phyloP scores from a whole-genome alignment of 2,113 vertebrate genomes.

The Cynocephalus volans region DNA sequence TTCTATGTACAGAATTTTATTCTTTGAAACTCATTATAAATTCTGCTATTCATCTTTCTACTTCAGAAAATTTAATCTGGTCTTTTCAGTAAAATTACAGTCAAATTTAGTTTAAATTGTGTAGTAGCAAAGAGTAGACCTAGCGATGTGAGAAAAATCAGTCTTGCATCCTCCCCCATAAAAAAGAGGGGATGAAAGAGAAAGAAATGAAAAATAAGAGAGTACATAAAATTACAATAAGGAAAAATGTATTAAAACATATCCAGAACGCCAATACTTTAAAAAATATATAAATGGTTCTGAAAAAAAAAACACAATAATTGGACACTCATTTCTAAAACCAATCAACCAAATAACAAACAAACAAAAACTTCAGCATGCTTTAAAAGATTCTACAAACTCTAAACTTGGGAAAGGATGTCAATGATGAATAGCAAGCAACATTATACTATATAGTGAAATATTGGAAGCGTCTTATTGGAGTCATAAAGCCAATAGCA shows the following conservation, averaged over 20 bases:
- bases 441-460: neutral
- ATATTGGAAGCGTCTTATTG: neutral
- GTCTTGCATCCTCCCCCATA: fast-evolving
- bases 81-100: neutral
- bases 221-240: neutral
- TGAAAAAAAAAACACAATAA: neutral
- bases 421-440: neutral
- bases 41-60: neutral
- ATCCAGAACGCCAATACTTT: neutral
- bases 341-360: neutral
- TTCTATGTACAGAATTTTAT: neutral
- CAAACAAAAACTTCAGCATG: neutral
- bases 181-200: neutral
- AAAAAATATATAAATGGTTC: neutral
- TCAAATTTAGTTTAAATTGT: neutral
- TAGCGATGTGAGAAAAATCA: neutral
- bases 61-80: neutral
- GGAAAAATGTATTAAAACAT: neutral
- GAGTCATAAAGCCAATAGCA: neutral
- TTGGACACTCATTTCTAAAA: neutral
- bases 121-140: neutral
- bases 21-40: neutral
- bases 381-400: neutral
- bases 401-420: neutral
- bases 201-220: neutral